These are phyloP conservation scores for Gouania willdenowi DNA, from an alignment of 2,797 vertebrate species.

Conservation along the genomic window DNA sequence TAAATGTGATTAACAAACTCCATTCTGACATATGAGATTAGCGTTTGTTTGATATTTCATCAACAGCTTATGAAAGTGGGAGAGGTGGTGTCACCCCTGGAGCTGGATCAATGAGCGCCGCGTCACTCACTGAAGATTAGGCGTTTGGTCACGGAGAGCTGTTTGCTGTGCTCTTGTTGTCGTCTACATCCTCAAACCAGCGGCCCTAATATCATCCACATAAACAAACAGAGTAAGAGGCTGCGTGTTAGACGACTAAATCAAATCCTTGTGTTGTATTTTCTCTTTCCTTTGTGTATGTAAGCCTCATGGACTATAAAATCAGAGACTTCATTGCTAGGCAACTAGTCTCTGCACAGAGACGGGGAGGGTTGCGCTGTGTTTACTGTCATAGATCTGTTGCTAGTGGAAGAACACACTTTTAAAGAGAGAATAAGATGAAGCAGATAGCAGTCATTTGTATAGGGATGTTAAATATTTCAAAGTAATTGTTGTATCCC, in stretches of 20 bases:
- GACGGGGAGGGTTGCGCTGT: slow-evolving; percentile 56
- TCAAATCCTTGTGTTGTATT: slow-evolving; percentile 60
- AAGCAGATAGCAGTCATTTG: slow-evolving; percentile 46
- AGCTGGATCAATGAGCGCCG: slow-evolving; percentile 31
- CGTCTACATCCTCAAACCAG: slow-evolving; percentile 26
- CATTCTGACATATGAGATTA: slow-evolving; percentile 32
- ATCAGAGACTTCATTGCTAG: slow-evolving; percentile 81
- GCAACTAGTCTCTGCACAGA: slow-evolving; percentile 78
- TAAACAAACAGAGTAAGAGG: slow-evolving; percentile 23
- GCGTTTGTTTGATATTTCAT: slow-evolving; percentile 53
- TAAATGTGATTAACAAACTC: slow-evolving; percentile 42
- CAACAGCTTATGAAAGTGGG: slow-evolving; percentile 25
- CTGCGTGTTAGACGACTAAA: slow-evolving; percentile 52
- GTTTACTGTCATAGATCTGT: slow-evolving; percentile 63
- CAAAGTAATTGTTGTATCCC: slow-evolving; percentile 30
- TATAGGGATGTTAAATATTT: slow-evolving; percentile 38
- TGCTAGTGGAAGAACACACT: slow-evolving; percentile 65
- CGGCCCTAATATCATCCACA: slow-evolving; percentile 15
- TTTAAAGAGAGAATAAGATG: slow-evolving; percentile 59
- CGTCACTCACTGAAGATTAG: slow-evolving; percentile 29
- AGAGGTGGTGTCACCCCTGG: slow-evolving; percentile 16
- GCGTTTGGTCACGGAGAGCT: slow-evolving; percentile 12
- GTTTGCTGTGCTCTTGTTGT: slow-evolving; percentile 28
- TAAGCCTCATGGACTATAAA: slow-evolving; percentile 76
- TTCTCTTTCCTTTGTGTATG: slow-evolving; percentile 30